A percentile compares a stretch with the other conserved stretches of the same genome.
These are phyloP conservation scores for Potamarius usumacintae DNA, from an alignment of 2,113 vertebrate genomes.

Conservation along the genomic window DNA sequence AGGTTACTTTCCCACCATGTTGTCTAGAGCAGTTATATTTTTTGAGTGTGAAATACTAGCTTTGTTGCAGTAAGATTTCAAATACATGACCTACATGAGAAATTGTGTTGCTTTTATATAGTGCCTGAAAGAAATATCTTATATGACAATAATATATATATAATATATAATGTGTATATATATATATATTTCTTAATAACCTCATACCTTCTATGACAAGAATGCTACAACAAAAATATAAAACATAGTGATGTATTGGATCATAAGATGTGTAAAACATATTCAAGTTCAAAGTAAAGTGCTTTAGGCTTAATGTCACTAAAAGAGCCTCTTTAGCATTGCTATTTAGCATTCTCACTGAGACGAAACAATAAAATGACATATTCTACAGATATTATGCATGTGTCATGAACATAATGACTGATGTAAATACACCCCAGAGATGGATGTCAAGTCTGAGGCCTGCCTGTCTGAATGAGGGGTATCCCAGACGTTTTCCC, in stretches of 20 bases:
- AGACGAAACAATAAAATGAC: constrained; percentile 1
- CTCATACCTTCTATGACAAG: not conserved
- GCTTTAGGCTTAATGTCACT: not conserved
- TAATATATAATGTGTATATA: too few relatives aligned
- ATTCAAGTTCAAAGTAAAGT: constrained; percentile 28
- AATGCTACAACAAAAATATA: not conserved
- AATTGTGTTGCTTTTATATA: not conserved
- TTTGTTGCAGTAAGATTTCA: not conserved
- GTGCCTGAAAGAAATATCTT: too few relatives aligned
- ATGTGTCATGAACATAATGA: constrained; percentile 65
- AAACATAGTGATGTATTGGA: not conserved
- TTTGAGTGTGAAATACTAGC: not conserved
- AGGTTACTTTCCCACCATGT: not conserved
- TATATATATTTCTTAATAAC: too few relatives aligned
- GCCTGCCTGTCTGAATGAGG: constrained; percentile 58
- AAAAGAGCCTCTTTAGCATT: not conserved
- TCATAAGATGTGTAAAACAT: not conserved
- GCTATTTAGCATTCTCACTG: not conserved
- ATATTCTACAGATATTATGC: constrained; percentile 56
- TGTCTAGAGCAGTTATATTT: constrained; percentile 1
- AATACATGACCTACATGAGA: not conserved
- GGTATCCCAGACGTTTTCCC: constrained; percentile 71
- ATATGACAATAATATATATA: too few relatives aligned
- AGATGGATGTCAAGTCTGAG: constrained; percentile 74
- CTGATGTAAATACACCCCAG: constrained; percentile 66